Conservation (phyloP, 1,140 invertebrate genomes). For the Calosoma granatense region DNA sequence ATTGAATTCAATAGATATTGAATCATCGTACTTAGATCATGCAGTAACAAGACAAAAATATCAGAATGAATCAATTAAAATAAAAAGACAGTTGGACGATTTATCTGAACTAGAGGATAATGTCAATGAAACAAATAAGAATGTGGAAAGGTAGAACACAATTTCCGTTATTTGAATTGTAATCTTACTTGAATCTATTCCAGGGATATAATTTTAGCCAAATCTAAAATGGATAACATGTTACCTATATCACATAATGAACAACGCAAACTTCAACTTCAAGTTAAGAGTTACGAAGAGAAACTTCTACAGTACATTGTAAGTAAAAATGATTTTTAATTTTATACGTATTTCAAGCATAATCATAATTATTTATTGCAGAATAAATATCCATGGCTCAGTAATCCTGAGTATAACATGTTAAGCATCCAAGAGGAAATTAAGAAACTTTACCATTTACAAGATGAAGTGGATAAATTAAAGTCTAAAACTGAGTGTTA, state of each 20-base stretch:
- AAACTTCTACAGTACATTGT: conserved; percentile 26
- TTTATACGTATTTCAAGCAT: conserved; percentile 3
- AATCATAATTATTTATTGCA: conserved; percentile 15
- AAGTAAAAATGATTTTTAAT: conserved; percentile 10
- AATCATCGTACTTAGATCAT: not conserved
- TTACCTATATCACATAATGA: conserved; percentile 17
- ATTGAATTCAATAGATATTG: not conserved
- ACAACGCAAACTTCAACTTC: conserved; percentile 21
- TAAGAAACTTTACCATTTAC: conserved; percentile 19
- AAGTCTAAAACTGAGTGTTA: conserved; percentile 21
- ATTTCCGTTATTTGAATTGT: not conserved
- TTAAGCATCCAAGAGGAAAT: conserved; percentile 21
- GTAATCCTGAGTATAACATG: conserved; percentile 21
- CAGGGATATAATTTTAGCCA: not conserved
- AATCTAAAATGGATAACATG: conserved; percentile 15
- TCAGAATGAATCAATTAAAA: not conserved
- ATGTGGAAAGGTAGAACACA: not conserved
- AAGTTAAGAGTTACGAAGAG: conserved; percentile 26
- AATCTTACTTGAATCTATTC: not conserved
- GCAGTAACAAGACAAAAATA: not conserved
- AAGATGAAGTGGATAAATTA: conserved; percentile 21
- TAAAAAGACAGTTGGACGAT: not conserved
- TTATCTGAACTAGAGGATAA: not conserved
- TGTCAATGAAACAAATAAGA: not conserved
- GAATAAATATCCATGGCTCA: conserved; percentile 29